Evolutionary conservation across 1,140 invertebrate species (phyloP).

Genomic region (Cylas formicarius): DNA sequence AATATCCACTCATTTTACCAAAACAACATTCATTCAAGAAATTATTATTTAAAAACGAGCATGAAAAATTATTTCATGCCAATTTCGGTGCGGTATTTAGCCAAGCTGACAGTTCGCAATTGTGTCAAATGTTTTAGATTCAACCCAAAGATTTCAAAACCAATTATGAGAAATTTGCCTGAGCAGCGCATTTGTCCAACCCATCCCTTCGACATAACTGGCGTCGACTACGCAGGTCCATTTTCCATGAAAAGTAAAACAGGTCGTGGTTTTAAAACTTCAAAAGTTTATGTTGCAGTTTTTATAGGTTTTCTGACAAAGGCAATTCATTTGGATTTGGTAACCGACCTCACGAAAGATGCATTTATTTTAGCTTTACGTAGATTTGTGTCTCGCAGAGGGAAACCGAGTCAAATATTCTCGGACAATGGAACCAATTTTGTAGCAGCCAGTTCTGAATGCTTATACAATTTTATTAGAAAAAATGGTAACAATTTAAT

Average conservation of each 20-base stretch:
- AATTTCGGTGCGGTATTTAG: conserved; percentile 17
- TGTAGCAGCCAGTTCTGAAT: conserved; percentile 10
- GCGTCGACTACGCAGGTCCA: conserved; percentile 37
- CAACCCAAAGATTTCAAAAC: conserved; percentile 4
- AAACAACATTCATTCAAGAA: too few species aligned
- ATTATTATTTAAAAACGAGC: too few species aligned
- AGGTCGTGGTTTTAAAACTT: conserved; percentile 18
- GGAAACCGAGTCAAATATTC: conserved; percentile 26
- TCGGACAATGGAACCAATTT: conserved; percentile 26
- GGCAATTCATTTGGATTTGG: conserved; percentile 38
- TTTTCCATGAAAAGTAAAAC: conserved; percentile 25
- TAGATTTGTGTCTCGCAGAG: conserved; percentile 32
- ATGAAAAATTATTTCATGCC: too few species aligned
- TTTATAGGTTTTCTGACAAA: conserved; percentile 32
- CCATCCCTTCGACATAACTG: conserved; percentile 29
- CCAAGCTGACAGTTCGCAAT: conserved; percentile 13
- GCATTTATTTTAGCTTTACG: conserved; percentile 29
- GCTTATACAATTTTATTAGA: too few species aligned
- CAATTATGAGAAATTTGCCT: conserved; percentile 37
- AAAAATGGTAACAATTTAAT: too few species aligned
- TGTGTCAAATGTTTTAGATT: conserved; percentile 17
- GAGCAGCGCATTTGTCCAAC: conserved; percentile 24
- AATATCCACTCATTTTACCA: too few species aligned
- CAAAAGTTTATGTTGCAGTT: conserved; percentile 28
- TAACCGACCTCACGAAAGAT: conserved; percentile 19